phyloP scores from a whole-genome alignment of 30 jellyfish, hydroid and myxozoan genomes.

The Cassiopea xamachana region DNA sequence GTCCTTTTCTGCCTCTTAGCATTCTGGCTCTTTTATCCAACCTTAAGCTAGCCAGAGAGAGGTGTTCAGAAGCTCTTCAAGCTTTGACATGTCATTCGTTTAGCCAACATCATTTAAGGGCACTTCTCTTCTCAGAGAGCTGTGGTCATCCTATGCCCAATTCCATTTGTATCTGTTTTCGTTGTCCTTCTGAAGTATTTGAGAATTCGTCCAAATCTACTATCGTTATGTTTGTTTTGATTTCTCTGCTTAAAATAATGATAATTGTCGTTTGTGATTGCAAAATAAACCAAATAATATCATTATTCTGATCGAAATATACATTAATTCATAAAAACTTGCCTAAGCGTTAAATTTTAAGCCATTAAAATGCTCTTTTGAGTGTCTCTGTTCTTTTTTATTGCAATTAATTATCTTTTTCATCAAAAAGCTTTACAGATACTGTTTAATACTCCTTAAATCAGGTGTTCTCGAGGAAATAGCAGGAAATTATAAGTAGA shows the following conservation, averaged over 20 bases:
- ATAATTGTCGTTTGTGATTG: background rate
- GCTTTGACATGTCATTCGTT: background rate
- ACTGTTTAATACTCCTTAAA: too few relatives aligned
- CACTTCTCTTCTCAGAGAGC: background rate
- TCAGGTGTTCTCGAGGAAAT: too few relatives aligned
- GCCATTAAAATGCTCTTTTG: background rate
- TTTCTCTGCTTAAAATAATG: background rate
- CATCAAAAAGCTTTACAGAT: too few relatives aligned
- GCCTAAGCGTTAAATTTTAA: background rate
- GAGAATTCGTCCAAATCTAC: background rate
- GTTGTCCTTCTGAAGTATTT: conserved; percentile 7
- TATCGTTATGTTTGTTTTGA: background rate
- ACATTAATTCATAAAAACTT: too few relatives aligned
- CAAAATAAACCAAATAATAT: background rate
- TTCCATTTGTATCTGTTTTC: conserved; percentile 6
- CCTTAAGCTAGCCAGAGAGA: too few relatives aligned
- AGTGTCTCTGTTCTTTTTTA: background rate
- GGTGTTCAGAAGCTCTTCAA: too few relatives aligned
- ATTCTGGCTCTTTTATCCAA: too few relatives aligned
- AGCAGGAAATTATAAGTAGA: too few relatives aligned
- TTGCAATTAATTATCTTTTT: background rate
- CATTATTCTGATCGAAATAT: background rate
- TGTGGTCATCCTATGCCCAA: background rate
- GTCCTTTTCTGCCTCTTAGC: too few relatives aligned
- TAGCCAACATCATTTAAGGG: background rate